Evolutionary conservation across 2,888 invertebrate species (phyloP).

Genomic region (Drosophila atroscutellata): DNA sequence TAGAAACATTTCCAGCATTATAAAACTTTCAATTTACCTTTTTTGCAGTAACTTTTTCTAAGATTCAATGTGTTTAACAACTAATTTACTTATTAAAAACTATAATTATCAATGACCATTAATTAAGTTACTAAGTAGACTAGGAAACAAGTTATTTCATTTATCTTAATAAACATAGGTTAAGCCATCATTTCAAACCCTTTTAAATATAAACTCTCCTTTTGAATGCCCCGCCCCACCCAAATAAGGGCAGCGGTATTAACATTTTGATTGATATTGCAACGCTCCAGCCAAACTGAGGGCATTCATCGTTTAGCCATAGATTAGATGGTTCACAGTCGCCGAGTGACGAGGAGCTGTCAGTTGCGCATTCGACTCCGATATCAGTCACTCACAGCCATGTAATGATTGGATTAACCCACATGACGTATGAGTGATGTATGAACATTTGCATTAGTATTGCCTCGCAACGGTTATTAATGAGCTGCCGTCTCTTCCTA

Average conservation of each 20-base stretch:
- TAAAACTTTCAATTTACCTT: constrained; percentile 10
- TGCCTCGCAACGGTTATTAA: constrained; percentile 62
- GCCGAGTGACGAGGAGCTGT: constrained; percentile 47
- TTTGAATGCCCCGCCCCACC: neutral
- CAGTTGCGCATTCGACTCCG: constrained; percentile 30
- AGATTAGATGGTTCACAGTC: constrained; percentile 48
- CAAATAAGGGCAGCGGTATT: constrained; percentile 37
- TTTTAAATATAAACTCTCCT: neutral
- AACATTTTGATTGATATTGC: constrained; percentile 67
- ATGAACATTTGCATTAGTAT: constrained; percentile 59
- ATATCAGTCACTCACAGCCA: constrained; percentile 33
- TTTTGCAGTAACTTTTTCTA: neutral
- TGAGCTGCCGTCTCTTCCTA: constrained; percentile 59
- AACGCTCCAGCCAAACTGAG: constrained; percentile 12
- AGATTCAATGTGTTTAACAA: constrained; percentile 12
- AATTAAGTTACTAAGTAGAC: constrained; percentile 15
- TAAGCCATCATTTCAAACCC: neutral
- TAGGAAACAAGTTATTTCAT: neutral
- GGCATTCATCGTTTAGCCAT: constrained; percentile 33
- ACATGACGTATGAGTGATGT: constrained; percentile 78
- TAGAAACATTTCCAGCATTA: constrained; percentile 14
- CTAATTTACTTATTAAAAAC: constrained; percentile 28
- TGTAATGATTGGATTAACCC: constrained; percentile 70
- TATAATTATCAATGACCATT: constrained; percentile 6
- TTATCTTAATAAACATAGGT: neutral